These are phyloP conservation scores for Spodoptera litura DNA, from an alignment of 1,140 invertebrate genomes.

Conservation along the genomic window DNA sequence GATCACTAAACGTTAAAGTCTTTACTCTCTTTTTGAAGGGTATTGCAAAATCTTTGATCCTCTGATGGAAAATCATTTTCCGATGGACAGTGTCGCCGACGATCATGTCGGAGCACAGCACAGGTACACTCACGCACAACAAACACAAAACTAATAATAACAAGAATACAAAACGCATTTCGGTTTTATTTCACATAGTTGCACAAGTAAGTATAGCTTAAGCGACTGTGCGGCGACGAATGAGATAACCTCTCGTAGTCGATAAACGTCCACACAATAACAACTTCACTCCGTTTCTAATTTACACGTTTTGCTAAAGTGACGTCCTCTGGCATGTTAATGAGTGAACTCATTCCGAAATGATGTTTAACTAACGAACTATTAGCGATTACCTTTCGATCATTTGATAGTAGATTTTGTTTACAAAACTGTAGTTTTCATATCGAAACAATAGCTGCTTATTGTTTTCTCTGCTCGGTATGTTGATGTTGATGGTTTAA, in stretches of 20 bases:
- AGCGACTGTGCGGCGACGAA: conserved; percentile 60
- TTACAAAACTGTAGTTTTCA: conserved; percentile 30
- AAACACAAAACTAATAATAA: conserved; percentile 62
- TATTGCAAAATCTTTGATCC: conserved; percentile 81
- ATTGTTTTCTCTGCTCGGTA: conserved; percentile 47
- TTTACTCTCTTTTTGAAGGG: conserved; percentile 82
- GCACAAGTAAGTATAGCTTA: conserved; percentile 52
- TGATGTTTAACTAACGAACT: conserved; percentile 40
- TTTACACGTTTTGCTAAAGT: conserved; percentile 43
- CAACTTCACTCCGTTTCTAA: conserved; percentile 46
- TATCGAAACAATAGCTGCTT: conserved; percentile 36
- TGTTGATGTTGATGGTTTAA: conserved; percentile 14
- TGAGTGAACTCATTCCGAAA: conserved; percentile 29
- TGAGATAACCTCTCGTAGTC: conserved; percentile 69
- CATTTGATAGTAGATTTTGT: conserved; percentile 17
- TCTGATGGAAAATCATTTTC: conserved; percentile 83
- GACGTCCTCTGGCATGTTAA: conserved; percentile 7
- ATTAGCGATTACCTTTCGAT: conserved; percentile 18
- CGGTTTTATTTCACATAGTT: conserved; percentile 63
- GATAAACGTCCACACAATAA: conserved; percentile 48
- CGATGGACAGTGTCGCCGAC: conserved; percentile 80
- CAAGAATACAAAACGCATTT: conserved; percentile 69
- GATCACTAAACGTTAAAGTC: conserved; percentile 73
- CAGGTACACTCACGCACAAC: conserved; percentile 64
- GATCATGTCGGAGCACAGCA: conserved; percentile 73